These are phyloP conservation scores for Pyrrhia umbra DNA, from an alignment of 2,888 invertebrate genomes.

Conservation along the genomic window DNA sequence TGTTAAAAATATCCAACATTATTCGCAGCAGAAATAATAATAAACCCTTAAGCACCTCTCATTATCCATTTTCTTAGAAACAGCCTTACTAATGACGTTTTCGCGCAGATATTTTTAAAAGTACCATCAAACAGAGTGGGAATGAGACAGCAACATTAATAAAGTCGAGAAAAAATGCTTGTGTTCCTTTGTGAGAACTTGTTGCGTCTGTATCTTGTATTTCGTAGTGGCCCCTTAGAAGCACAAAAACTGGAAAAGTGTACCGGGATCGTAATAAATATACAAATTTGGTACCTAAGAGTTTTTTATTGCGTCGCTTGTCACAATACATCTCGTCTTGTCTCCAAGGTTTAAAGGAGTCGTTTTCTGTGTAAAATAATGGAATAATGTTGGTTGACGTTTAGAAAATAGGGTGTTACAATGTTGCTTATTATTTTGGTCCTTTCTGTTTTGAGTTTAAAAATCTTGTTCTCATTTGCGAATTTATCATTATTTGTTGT, in stretches of 20 bases:
- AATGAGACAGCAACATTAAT: conserved; percentile 71
- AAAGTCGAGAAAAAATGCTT: conserved; percentile 68
- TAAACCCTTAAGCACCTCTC: conserved; percentile 50
- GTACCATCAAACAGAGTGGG: conserved; percentile 47
- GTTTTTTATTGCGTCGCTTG: conserved; percentile 48
- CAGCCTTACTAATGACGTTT: conserved; percentile 51
- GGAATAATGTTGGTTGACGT: conserved; percentile 22
- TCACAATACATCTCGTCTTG: conserved; percentile 51
- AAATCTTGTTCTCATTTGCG: conserved; percentile 12
- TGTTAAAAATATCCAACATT: conserved; percentile 45
- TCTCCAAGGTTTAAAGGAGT: conserved; percentile 45
- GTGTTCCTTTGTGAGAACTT: conserved; percentile 75
- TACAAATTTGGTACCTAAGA: conserved; percentile 44
- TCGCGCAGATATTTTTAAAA: conserved; percentile 54
- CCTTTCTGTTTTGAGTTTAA: conserved; percentile 15
- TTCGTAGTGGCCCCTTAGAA: conserved; percentile 49
- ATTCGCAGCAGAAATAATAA: conserved; percentile 41
- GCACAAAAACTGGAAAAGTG: conserved; percentile 34
- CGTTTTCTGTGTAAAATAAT: conserved; percentile 45
- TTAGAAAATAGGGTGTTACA: conserved; percentile 40
- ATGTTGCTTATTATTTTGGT: conserved; percentile 28
- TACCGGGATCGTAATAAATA: conserved; percentile 46
- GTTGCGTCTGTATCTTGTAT: conserved; percentile 75
- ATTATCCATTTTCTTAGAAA: conserved; percentile 53
- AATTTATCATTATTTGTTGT: conserved; percentile 17